phyloP scores from a whole-genome alignment of 23 tunicate genomes.

The Trididemnum miniatum region DNA sequence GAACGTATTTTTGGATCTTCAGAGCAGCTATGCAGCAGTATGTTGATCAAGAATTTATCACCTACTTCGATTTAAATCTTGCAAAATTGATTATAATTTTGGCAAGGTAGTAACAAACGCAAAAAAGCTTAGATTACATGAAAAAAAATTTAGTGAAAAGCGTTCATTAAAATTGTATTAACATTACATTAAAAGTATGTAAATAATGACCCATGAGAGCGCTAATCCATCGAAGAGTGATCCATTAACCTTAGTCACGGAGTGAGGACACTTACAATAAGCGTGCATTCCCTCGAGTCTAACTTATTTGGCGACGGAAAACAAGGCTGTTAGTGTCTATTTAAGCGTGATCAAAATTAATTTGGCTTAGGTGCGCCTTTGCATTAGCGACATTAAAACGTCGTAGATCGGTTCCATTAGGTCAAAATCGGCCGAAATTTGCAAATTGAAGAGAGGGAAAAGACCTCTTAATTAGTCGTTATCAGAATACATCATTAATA shows the following conservation, averaged over 20 bases:
- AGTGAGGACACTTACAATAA: constrained; percentile 11
- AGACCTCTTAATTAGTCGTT: constrained; percentile 1
- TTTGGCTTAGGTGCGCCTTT: constrained; percentile 14
- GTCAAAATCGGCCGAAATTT: neutral
- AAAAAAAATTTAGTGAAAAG: too few species aligned
- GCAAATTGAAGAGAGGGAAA: neutral
- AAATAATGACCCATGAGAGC: constrained; percentile 9
- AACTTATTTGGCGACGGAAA: neutral
- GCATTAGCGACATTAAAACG: constrained; percentile 22
- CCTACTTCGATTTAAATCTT: too few species aligned
- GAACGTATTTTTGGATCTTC: too few species aligned
- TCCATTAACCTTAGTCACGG: constrained; percentile 24
- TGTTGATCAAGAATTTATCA: too few species aligned
- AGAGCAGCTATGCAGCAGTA: too few species aligned
- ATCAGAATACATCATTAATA: constrained; percentile 3
- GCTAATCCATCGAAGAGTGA: neutral
- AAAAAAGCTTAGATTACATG: too few species aligned
- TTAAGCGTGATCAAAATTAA: constrained; percentile 24
- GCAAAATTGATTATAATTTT: too few species aligned
- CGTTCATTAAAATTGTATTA: constrained; percentile 28
- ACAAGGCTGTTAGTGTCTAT: constrained; percentile 2
- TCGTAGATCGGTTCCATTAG: neutral
- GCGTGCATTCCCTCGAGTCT: constrained; percentile 1
- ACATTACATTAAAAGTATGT: constrained; percentile 1
- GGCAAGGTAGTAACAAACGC: too few species aligned